Base-by-base conservation (phyloP, 2,888 invertebrate species). In the Doris montereyensis region DNA sequence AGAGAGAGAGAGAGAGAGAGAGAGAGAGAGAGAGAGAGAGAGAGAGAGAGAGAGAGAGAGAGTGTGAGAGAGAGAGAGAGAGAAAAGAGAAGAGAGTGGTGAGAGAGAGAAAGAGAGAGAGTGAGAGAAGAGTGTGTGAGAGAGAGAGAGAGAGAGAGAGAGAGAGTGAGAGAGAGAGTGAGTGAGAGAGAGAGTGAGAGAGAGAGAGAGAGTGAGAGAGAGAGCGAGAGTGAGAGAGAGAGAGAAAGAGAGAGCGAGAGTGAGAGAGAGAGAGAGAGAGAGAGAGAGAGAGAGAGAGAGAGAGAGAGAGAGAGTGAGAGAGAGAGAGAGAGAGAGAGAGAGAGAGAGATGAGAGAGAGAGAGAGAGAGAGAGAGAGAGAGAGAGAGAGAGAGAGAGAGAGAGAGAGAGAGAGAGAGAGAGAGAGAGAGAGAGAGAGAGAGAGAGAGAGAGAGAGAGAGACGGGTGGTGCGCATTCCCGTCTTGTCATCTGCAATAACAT, bases 171-270 rank as follows among this genome's bases (percentile, higher is more conserved):
- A 24, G n/a, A 62, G 62, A 62, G n/a, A 21, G n/a, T 13, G 62
- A 62, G n/a, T 8, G n/a, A 62, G 62, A 62, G n/a, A 21, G n/a
- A 62, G 62, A 62, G n/a, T 8, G n/a, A 62, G 62, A 62, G 62
- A 62, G n/a, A 21, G n/a, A 62, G 62, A 62, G 24, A 24, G n/a
- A 62, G 62, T n/a, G n/a, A 62, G 62, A 62, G n/a, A 21, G n/a
- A 62, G 62, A 62, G n/a, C 10, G n/a, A 62, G 62, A 62, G 24
- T 5, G n/a, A n/a, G 21, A 62, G 24, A 24, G 24, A 62, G 21
- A n/a, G n/a, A 24, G n/a, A n/a, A 24, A 62, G n/a, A n/a, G n/a
- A 21, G 62, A 62, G 5, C 10, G 21, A 21, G 62, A 62, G n/a
- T 5, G n/a, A 62, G 5, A 21, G n/a, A 5, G n/a, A 62, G 52